Base-by-base conservation (phyloP, 2,797 vertebrate species). In the Triplophysa bombifrons region DNA sequence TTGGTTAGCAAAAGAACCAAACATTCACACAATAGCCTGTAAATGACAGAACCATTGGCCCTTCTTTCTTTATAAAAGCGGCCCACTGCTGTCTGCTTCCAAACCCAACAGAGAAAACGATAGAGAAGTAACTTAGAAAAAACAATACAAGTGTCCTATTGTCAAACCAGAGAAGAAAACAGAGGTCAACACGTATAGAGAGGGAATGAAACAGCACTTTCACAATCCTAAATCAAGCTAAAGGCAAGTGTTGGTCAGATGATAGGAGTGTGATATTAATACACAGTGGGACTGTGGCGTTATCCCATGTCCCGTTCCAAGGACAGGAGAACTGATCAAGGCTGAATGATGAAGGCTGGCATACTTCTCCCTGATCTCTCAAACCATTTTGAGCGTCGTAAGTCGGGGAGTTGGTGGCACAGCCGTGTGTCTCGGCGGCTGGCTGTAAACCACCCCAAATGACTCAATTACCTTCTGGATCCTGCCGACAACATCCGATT, bases 21-120 rank as follows among this genome's bases (percentile, higher is more conserved):
- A 38, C 19, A 75, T 63, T 58, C 60, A 74, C 50, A 30, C 53
- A 73, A 64, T 46, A 19, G 27, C 86, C 83, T 53, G 87, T 88
- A 86, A 85, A 89, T 89, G 88, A 90, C 89, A 85, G 14, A 87
- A 89, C 90, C 27, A 34, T 34, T 1, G 25, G 25, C 89, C 82
- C 85, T 88, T 87, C 88, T 90, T 89, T 25, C 85, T 83, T 91
- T 91, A 89, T 92, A 89, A 90, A 93, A 93, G 93, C 91, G 93
- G 88, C 91, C 89, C 90, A 89, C 82, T 90, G 88, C 86, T 91
- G 89, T 89, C 91, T 91, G 91, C 88, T 88, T 88, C 84, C 88
- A 88, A 88, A 84, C 90, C 89, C 86, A 92, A 91, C 88, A 71
- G 61, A 64, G 55, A 79, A 56, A 74, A 75, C 81, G 60, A 80